phyloP scores from a whole-genome alignment of 2,888 invertebrate species.

The Halictus quadricinctus region DNA sequence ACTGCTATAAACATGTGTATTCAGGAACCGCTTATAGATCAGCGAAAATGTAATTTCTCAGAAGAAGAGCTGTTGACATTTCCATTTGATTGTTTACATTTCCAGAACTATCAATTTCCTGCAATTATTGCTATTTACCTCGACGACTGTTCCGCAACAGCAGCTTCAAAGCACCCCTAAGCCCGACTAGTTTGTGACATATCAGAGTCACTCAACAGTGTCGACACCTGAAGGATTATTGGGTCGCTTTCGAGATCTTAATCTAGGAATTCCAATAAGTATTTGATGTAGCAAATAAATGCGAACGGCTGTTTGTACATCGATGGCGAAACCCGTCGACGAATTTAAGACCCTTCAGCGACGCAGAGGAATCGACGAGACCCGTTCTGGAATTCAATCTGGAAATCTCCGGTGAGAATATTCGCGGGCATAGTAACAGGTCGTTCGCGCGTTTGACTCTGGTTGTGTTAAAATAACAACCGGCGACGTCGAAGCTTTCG shows the following conservation, averaged over 20 bases:
- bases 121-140: not conserved
- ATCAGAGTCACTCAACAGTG: not conserved
- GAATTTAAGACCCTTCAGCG: constrained; percentile 2
- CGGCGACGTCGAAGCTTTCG: not conserved
- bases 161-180: not conserved
- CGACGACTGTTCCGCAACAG: not conserved
- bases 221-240: not conserved
- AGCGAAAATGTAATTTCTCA: no score
- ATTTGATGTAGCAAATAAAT: not conserved
- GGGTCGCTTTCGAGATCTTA: not conserved
- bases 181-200: not conserved
- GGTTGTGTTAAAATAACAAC: constrained; percentile 7
- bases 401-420: not conserved
- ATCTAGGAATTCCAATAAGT: constrained; percentile 9
- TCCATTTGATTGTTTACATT: no score
- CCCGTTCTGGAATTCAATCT: not conserved
- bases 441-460: constrained; percentile 3
- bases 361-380: not conserved
- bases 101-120: not conserved
- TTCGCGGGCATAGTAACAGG: not conserved
- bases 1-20: no score
- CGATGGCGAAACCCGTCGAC: not conserved
- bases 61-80: no score
- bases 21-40: no score
- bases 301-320: not conserved